phyloP scores from a whole-genome alignment of 2,797 vertebrate species.

The Cryptoprocta ferox region DNA sequence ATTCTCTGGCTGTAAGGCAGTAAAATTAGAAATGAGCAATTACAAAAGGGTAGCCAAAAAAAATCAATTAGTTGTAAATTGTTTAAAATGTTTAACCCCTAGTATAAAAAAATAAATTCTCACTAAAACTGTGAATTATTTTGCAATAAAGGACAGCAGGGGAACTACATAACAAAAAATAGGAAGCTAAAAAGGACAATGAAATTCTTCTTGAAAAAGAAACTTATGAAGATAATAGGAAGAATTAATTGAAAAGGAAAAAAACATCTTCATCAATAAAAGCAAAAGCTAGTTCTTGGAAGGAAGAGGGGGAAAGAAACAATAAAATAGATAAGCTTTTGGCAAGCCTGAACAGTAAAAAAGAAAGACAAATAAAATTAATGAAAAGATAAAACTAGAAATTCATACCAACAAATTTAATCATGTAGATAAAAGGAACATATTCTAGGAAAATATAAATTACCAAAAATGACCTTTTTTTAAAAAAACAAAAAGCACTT shows the following conservation, averaged over 20 bases:
- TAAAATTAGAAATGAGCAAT: neutral
- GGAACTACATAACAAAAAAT: neutral
- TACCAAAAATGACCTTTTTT: neutral
- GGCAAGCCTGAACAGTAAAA: neutral
- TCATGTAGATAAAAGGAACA: neutral
- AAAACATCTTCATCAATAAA: constrained; percentile 1
- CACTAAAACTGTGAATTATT: neutral
- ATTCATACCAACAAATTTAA: neutral
- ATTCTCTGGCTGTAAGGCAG: neutral
- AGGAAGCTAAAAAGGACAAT: neutral
- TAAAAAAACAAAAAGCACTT: neutral
- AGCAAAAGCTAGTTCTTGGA: neutral
- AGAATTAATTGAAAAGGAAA: constrained; percentile 14
- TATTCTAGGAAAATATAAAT: neutral
- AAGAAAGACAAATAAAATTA: neutral
- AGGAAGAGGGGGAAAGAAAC: neutral
- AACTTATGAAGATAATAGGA: neutral
- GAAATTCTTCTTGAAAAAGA: neutral
- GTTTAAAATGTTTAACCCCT: neutral
- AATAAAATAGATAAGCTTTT: neutral
- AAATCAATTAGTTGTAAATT: neutral
- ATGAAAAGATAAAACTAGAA: neutral
- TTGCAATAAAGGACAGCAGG: neutral
- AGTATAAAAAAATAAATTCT: neutral
- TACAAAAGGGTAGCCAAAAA: neutral